A percentile compares a stretch with the other conserved stretches of the same genome.
phyloP scores from a whole-genome alignment of 2,797 vertebrate genomes.

The Artibeus jamaicensis region DNA sequence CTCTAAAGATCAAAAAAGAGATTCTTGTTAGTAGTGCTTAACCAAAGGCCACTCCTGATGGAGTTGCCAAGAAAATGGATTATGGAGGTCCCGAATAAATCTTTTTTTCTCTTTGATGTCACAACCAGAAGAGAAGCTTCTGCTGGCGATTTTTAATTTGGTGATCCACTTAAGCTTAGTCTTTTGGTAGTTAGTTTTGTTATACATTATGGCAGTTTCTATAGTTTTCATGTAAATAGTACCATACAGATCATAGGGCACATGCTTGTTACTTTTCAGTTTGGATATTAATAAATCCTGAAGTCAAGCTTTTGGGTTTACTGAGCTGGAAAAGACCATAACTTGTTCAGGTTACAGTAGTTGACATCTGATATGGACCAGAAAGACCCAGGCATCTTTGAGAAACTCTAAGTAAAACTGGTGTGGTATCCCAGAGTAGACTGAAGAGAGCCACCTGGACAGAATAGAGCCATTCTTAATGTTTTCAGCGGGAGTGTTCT shows the following conservation, averaged over 20 bases:
- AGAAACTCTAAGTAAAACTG: conserved; percentile 21
- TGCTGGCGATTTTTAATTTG: conserved; percentile 5
- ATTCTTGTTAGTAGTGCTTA: conserved; percentile 17
- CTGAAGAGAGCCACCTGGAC: conserved; percentile 39
- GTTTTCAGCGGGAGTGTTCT: conserved; percentile 30
- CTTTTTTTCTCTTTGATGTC: background rate
- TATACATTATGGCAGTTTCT: background rate
- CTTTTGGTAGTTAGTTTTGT: conserved; percentile 16
- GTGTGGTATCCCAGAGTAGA: background rate
- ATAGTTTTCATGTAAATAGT: conserved; percentile 36
- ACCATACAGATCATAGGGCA: background rate
- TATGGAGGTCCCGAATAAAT: background rate
- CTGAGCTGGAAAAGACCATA: conserved; percentile 1
- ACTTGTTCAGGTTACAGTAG: background rate
- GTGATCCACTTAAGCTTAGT: background rate
- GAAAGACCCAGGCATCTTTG: conserved; percentile 19
- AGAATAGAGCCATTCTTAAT: conserved; percentile 3
- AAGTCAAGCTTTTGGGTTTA: background rate
- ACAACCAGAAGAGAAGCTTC: conserved; percentile 30
- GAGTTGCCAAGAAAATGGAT: background rate
- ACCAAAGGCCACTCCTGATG: background rate
- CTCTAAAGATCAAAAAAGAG: background rate
- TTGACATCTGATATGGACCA: background rate
- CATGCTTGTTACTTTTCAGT: background rate
- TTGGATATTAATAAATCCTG: conserved; percentile 38